phyloP scores from a whole-genome alignment of 2,113 vertebrate species.

The Chaetura pelagica region DNA sequence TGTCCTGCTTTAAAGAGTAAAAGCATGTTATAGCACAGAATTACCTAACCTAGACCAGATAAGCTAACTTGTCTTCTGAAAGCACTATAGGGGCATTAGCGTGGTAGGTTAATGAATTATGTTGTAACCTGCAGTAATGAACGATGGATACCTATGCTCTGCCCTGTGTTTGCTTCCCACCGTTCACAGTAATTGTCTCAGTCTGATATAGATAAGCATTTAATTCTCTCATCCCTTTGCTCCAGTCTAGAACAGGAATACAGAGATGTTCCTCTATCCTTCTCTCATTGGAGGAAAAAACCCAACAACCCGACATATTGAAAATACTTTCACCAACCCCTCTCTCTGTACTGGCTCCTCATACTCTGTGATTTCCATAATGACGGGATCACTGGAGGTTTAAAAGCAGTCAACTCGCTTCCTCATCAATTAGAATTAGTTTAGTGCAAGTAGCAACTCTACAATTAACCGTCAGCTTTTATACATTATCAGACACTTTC shows the following conservation, averaged over 20 bases:
- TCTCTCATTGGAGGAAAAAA: not conserved
- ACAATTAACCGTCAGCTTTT: not conserved
- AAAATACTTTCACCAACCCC: not conserved
- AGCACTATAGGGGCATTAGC: not conserved
- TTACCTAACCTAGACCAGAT: not conserved
- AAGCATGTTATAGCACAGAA: not conserved
- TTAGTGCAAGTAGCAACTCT: not conserved
- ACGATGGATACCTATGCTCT: rapidly evolving
- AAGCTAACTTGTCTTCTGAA: not conserved
- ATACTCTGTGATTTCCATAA: not conserved
- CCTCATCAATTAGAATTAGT: not conserved
- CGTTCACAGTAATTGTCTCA: not conserved
- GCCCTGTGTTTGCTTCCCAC: not conserved
- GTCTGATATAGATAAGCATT: not conserved
- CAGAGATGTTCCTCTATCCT: not conserved
- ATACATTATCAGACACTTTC: not conserved
- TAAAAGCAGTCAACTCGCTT: not conserved
- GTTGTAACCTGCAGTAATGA: not conserved
- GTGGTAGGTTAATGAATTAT: not conserved
- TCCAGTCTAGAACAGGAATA: not conserved
- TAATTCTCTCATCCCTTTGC: not conserved
- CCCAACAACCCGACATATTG: not conserved
- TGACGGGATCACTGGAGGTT: not conserved
- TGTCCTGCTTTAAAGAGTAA: not conserved
- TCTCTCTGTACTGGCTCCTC: not conserved